Evolutionary conservation across 1,140 invertebrate genomes (phyloP), one percentile per base, ranked within the genome.

Genomic region (Lethrus apterus): DNA sequence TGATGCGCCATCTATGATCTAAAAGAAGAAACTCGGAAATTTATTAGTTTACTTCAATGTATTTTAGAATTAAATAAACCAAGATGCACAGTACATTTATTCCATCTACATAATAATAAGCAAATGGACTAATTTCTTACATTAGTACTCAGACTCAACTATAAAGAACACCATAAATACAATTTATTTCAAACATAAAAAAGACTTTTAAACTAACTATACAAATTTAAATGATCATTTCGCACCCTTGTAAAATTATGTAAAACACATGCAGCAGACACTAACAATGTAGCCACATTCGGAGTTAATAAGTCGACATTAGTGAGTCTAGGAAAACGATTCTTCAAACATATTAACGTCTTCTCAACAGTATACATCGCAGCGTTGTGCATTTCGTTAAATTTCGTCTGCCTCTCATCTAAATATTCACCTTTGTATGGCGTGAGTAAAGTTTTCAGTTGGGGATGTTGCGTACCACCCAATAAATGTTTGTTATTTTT

Each of bases 171-270:
- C n/a, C n/a, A n/a, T n/a, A n/a, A n/a, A n/a, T n/a, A n/a, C n/a
- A n/a, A n/a, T n/a, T n/a, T n/a, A n/a, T n/a, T n/a, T n/a, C n/a
- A n/a, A n/a, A n/a, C n/a, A n/a, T n/a, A n/a, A n/a, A n/a, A n/a
- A n/a, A n/a, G n/a, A 26, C n/a, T 26, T 26, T 26, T 26, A 19
- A 32, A 21, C 35, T 41, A 46, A 3, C 20, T 26, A 50, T 45
- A 45, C n/a, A 46, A 11, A 19, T 46, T 32, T 34, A 26, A 33
- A 35, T 8, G 10, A 31, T 51, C 49, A 41, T 45, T 31, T 17
- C 34, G 18, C n/a, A 51, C 29, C 17, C 30, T 41, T 34, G 36
- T 42, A 48, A 53, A 56, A 42, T 56, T 56, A 46, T 56, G 54
- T 10, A 56, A 41, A 18, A 52, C 41, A 38, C 51, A 56, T 3